Percentiles rank a stretch among this genome's conserved stretches.
Evolutionary conservation across 2,113 vertebrate genomes (phyloP).

Genomic region (Thermophis baileyi): DNA sequence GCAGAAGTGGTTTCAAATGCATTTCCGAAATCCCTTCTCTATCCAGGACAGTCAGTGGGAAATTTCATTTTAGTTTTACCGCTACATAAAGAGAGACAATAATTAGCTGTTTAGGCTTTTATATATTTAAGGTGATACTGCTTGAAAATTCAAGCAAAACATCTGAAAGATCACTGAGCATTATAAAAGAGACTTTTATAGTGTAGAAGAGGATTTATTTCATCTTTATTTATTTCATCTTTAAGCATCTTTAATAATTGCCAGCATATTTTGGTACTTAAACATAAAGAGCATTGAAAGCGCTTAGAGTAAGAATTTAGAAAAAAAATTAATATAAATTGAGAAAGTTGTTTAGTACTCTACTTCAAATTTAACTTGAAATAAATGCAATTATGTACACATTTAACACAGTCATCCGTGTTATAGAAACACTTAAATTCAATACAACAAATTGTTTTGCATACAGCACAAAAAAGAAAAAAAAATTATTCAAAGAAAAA

Average conservation of each 20-base stretch:
- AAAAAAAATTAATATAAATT: constrained; percentile 17
- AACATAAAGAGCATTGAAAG: constrained; percentile 18
- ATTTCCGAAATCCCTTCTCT: background rate
- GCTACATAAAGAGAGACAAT: constrained; percentile 34
- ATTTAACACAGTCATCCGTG: background rate
- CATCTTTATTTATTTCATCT: constrained; percentile 57
- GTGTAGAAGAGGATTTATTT: constrained; percentile 46
- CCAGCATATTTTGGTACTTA: constrained; percentile 34
- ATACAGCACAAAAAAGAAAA: background rate
- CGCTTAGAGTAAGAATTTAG: constrained; percentile 28
- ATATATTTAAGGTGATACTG: constrained; percentile 57
- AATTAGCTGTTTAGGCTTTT: constrained; percentile 55
- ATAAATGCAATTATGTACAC: background rate
- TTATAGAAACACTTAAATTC: background rate
- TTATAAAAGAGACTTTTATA: constrained; percentile 52
- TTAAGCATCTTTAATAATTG: constrained; percentile 35
- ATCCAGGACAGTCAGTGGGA: constrained; percentile 17
- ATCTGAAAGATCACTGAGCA: constrained; percentile 24
- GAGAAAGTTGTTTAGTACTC: background rate
- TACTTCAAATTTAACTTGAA: background rate
- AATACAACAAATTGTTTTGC: background rate
- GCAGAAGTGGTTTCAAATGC: constrained; percentile 2
- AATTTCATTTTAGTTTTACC: constrained; percentile 24
- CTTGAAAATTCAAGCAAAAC: constrained; percentile 46
- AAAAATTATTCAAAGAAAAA: background rate